These are phyloP conservation scores for Ophion ventricosus DNA, from an alignment of 2,888 invertebrate genomes.

Conservation along the genomic window DNA sequence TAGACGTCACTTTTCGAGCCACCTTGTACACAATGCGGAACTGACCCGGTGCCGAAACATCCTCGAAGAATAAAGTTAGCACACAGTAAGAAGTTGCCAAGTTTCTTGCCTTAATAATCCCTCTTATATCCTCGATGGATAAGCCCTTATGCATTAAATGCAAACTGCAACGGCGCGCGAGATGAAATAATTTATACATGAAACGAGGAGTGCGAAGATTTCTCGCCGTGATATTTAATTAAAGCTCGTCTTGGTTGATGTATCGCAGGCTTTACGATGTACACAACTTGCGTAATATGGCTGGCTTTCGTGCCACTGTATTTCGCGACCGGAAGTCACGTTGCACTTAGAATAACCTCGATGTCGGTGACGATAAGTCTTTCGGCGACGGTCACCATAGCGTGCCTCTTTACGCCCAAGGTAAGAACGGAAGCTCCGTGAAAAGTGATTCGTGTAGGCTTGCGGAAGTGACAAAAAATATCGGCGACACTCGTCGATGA, in stretches of 20 bases:
- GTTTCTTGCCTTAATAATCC: constrained; percentile 32
- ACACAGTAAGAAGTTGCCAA: background rate
- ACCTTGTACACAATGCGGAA: too few species aligned
- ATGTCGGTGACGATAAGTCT: constrained; percentile 98
- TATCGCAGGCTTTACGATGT: constrained; percentile 96
- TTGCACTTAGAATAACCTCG: constrained; percentile 95
- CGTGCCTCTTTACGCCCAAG: constrained; percentile 97
- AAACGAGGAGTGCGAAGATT: background rate
- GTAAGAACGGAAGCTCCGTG: constrained; percentile 81
- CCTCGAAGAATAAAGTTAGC: constrained; percentile 30
- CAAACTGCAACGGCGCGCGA: constrained; percentile 9
- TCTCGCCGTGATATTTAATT: constrained; percentile 21
- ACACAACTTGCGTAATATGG: constrained; percentile 99
- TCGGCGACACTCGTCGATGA: background rate
- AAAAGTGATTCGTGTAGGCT: background rate
- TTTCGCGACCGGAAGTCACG: constrained; percentile 97
- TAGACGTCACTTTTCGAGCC: too few species aligned
- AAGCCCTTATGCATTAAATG: constrained; percentile 32
- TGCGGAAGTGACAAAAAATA: background rate
- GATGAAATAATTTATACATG: background rate
- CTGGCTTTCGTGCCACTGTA: constrained; percentile 98
- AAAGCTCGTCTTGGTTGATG: background rate
- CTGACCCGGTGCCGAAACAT: background rate
- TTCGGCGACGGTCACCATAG: constrained; percentile 96
- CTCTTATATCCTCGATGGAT: constrained; percentile 25